phyloP scores from a whole-genome alignment of 2,113 vertebrate genomes.

The Megatriorchis doriae region DNA sequence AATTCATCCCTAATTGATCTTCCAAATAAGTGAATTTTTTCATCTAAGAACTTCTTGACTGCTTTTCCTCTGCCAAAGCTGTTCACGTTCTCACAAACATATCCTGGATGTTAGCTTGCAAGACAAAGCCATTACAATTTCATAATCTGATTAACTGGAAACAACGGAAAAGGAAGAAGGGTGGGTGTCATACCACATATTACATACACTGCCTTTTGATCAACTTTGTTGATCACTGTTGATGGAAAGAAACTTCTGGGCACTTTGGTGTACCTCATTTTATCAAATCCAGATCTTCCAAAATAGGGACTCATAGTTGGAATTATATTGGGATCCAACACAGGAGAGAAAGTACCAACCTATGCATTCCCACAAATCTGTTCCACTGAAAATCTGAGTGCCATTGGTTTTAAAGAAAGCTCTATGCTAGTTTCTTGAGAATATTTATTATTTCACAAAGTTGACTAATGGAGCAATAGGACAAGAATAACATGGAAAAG shows the following conservation, averaged over 20 bases:
- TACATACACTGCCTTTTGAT: background rate
- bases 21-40: constrained; percentile 8
- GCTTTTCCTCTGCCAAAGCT: constrained; percentile 7
- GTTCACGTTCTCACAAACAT: background rate
- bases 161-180: background rate
- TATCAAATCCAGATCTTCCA: background rate
- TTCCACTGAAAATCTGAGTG: background rate
- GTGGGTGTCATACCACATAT: background rate
- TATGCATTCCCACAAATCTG: background rate
- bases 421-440: background rate
- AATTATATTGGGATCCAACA: background rate
- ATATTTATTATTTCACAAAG: constrained; percentile 8
- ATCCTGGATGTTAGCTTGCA: background rate
- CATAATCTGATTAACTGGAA: background rate
- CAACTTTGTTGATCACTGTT: background rate
- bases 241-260: background rate
- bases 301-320: background rate
- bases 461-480: background rate
- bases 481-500: constrained; percentile 1
- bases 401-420: background rate
- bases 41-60: background rate
- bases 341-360: background rate
- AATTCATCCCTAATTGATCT: constrained; percentile 28
- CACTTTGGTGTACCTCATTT: background rate
- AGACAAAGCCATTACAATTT: background rate